Evolutionary conservation across 2,113 vertebrate species (phyloP), one percentile per base, ranked within the genome.

Genomic region (Noctilio leporinus): DNA sequence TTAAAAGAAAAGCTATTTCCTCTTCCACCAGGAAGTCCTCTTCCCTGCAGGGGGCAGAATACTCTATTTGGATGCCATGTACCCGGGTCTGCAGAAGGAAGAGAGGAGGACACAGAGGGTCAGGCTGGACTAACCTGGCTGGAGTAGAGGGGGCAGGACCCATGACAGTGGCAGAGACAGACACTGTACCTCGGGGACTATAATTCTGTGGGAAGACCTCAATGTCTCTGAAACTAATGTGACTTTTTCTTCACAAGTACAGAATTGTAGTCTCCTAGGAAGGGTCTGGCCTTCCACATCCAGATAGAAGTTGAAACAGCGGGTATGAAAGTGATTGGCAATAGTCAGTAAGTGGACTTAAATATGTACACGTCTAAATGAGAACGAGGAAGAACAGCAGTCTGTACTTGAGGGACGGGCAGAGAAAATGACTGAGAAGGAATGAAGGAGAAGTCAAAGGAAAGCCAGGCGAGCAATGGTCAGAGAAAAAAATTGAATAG

Each of bases 41-140:
- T 81, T 72, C 64, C 5, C 22, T 20, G n/a, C 1, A 40, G 5
- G 19, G 15, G 49, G 15, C 19, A 38, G 70, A 78, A 45, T 51
- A 64, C 53, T 81, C 38, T 64, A 7, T 19, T 12, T 16, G 14
- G 53, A 20, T 6, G 10, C 6, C 43, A 82, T 0, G 5, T 7
- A 35, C 43, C 6, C 1, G 5, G 10, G 20, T 59, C 73, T 57
- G 6, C 3, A 33, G 40, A 86, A 62, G 15, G 8, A 24, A 73
- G 15, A 16, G 65, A 30, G 7, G 30, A 33, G n/a, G 51, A 59
- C 20, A 38, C 0, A 47, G 55, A 12, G 4, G 40, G 16, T 24
- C 15, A 5, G 3, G 17, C 5, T 43, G 17, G 2, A 26, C 5
- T 22, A 1, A 24, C 11, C 7, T 15, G n/a, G 11, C 4, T 7